Conservation (phyloP, 2,888 invertebrate genomes). For the Sarcophaga carnaria region DNA sequence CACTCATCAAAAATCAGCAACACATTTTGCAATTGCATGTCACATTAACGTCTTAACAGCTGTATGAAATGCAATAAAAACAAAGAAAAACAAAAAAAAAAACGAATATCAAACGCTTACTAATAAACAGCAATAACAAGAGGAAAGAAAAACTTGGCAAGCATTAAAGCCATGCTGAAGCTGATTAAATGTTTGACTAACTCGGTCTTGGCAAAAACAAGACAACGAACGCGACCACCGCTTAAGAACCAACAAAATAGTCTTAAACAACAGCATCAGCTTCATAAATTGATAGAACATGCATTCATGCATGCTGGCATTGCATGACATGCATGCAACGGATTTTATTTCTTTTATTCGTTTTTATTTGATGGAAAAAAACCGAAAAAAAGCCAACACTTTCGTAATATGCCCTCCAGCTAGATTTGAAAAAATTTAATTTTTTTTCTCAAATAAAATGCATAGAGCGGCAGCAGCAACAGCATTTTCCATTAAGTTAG, state of each 20-base stretch:
- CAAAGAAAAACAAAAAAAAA: slow-evolving; percentile 9
- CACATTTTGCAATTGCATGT: slow-evolving; percentile 71
- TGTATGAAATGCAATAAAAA: slow-evolving; percentile 46
- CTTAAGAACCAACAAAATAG: slow-evolving; percentile 24
- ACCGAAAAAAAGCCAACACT: slow-evolving; percentile 56
- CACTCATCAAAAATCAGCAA: slow-evolving; percentile 20
- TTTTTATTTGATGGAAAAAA: slow-evolving; percentile 14
- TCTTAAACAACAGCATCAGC: slow-evolving; percentile 28
- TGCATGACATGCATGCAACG: slow-evolving; percentile 51
- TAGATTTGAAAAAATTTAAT: slow-evolving; percentile 3
- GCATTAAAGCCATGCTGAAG: slow-evolving; percentile 16
- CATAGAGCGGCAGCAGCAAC: too few relatives aligned
- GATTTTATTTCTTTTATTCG: background rate
- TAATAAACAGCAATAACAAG: slow-evolving; percentile 21
- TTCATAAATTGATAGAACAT: slow-evolving; percentile 9
- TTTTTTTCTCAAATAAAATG: background rate
- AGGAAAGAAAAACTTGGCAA: background rate
- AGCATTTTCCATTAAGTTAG: too few relatives aligned
- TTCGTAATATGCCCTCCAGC: slow-evolving; percentile 69
- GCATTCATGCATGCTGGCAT: slow-evolving; percentile 38
- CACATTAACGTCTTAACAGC: slow-evolving; percentile 71
- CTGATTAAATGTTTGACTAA: slow-evolving; percentile 52
- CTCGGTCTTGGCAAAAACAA: background rate
- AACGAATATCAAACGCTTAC: slow-evolving; percentile 30
- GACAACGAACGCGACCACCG: background rate